Evolutionary conservation across 1,140 invertebrate genomes (phyloP), one percentile per base, ranked within the genome.

Genomic region (Melipona quadrifasciata): DNA sequence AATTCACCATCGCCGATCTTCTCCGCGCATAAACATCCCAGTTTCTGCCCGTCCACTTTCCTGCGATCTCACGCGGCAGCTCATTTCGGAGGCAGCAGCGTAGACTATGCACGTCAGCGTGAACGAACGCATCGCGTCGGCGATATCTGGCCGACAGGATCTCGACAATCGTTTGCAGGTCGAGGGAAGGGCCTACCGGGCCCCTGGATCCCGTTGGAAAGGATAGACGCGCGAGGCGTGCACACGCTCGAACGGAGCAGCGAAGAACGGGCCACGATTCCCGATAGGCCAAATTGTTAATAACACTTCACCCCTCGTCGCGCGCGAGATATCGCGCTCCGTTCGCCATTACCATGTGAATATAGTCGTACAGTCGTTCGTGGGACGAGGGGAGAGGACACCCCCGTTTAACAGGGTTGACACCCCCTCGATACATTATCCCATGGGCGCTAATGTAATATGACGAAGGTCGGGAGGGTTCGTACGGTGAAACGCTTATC

Each of bases 281-380:
- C 76, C 86, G 90, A 90, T 89, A 90, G 90, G 90, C 90, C 86
- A 93, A 94, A 94, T 94, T 94, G 93, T 94, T 94, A 94, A 94
- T 94, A 93, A 93, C 92, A 90, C 90, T 93, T 93, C 89, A 91
- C 92, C 91, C 39, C 92, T 91, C 89, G 90, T 90, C 70, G 87
- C 80, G 81, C 87, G 57, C 31, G 88, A 92, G 93, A 94, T 94
- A 94, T 94, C 91, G 88, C 86, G 84, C 90, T 90, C 55, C 67
- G 92, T 88, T 92, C 91, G 91, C 39, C 92, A 94, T 94, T 94
- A 94, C 92, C 94, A 94, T 94, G 93, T 93, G 94, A 94, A 94
- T 94, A 93, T 93, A 93, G 93, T 93, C 90, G 91, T 82, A 89
- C 82, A 86, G 87, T 82, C 65, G 87, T 82, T 70, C 14, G 61